These are phyloP conservation scores for Helarctos malayanus DNA, from an alignment of 2,797 vertebrate genomes.

Conservation along the genomic window DNA sequence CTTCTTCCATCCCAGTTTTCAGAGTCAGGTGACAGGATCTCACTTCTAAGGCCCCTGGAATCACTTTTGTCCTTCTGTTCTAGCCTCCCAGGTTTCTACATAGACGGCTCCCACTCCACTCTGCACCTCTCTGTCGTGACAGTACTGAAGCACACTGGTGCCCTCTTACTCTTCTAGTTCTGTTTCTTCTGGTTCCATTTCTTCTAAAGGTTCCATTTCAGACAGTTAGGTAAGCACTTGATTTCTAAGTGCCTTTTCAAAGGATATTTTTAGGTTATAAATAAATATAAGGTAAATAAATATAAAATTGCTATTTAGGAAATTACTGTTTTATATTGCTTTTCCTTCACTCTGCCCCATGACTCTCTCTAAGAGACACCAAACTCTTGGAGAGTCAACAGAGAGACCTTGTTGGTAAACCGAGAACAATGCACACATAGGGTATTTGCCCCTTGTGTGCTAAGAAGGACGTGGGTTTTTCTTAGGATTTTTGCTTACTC, in stretches of 20 bases:
- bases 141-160: neutral
- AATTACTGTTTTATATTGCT: neutral
- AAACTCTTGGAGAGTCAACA: neutral
- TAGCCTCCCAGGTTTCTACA: neutral
- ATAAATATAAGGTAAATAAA: neutral
- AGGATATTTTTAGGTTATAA: neutral
- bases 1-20: neutral
- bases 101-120: neutral
- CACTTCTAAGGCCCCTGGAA: neutral
- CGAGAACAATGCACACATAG: neutral
- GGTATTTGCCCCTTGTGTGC: neutral
- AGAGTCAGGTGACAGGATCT: neutral
- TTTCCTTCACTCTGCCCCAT: neutral
- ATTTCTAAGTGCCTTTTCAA: conserved; percentile 1
- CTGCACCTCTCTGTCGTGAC: neutral
- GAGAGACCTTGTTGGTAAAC: neutral
- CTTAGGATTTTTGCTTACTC: neutral
- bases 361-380: neutral
- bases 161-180: neutral
- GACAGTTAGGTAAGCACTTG: neutral
- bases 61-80: neutral
- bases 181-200: neutral
- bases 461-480: neutral
- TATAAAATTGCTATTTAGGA: neutral
- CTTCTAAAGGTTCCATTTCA: neutral